Evolutionary conservation across 2,797 vertebrate species (phyloP).

Genomic region (Pseudochromis fuscus): DNA sequence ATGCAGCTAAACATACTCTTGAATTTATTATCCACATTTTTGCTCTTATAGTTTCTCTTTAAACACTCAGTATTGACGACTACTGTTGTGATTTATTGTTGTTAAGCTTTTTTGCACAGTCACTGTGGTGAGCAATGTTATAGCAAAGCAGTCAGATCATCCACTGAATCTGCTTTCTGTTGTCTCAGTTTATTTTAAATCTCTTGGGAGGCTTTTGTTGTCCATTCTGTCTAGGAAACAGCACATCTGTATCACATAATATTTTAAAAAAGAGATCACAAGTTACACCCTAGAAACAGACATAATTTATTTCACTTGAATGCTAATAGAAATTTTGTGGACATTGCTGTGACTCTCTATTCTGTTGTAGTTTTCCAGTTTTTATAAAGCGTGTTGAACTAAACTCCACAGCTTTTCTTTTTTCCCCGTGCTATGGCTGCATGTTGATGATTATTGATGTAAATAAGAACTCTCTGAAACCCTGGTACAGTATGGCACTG

Average conservation of each 20-base stretch:
- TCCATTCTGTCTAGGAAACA: neutral
- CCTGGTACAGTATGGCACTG: constrained; percentile 26
- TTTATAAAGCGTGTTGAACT: neutral
- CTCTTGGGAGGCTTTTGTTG: neutral
- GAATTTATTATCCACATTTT: too few relatives aligned
- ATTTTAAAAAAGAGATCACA: neutral
- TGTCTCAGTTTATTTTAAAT: neutral
- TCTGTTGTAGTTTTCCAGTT: neutral
- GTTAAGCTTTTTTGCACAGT: too few relatives aligned
- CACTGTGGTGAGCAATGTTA: too few relatives aligned
- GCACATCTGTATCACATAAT: neutral
- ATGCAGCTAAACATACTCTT: too few relatives aligned
- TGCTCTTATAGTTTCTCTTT: too few relatives aligned
- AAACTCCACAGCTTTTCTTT: neutral
- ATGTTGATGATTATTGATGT: constrained; percentile 35
- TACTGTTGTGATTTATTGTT: too few relatives aligned
- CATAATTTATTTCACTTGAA: constrained; percentile 6
- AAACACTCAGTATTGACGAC: too few relatives aligned
- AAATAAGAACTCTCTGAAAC: constrained; percentile 33
- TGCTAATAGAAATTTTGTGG: neutral
- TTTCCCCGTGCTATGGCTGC: constrained; percentile 1
- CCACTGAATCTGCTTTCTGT: neutral
- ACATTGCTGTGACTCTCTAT: neutral
- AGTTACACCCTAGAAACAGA: neutral
- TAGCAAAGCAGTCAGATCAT: too few relatives aligned